phyloP scores from a whole-genome alignment of 92 coral and sea anemone species.

The Porites lobata region DNA sequence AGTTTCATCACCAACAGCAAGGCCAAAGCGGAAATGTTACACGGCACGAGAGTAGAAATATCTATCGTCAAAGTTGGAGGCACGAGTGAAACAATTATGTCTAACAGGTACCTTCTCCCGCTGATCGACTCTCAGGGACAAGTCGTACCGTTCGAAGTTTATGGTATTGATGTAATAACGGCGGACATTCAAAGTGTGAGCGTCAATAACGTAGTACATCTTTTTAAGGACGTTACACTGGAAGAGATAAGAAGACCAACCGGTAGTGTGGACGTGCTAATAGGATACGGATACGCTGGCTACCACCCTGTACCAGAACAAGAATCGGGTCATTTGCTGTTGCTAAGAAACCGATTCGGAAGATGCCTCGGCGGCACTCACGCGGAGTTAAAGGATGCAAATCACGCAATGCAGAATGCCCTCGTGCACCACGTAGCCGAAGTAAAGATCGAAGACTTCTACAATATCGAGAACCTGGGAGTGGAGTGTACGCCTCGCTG shows the following conservation, averaged over 20 bases:
- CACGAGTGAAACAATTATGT: too few species aligned
- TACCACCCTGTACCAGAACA: conserved; percentile 59
- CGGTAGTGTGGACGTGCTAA: conserved; percentile 46
- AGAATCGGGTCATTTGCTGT: conserved; percentile 36
- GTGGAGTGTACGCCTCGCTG: conserved; percentile 2
- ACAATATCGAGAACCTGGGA: conserved; percentile 58
- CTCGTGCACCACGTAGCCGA: conserved; percentile 25
- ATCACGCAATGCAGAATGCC: background rate
- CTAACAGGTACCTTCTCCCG: too few species aligned
- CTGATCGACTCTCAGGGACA: too few species aligned
- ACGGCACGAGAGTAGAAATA: too few species aligned
- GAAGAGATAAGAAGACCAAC: conserved; percentile 48
- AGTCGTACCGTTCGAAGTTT: too few species aligned
- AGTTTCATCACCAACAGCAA: too few species aligned
- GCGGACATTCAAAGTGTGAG: conserved; percentile 49
- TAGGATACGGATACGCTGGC: conserved; percentile 50
- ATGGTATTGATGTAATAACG: too few species aligned
- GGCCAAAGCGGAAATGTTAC: too few species aligned
- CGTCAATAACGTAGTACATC: conserved; percentile 13
- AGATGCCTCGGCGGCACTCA: conserved; percentile 55
- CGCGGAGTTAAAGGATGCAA: conserved; percentile 6
- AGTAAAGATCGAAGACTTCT: conserved; percentile 20
- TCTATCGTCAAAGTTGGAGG: too few species aligned
- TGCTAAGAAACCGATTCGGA: conserved; percentile 64
- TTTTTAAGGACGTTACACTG: conserved; percentile 44